phyloP scores from a whole-genome alignment of 2,113 vertebrate species.

The Erpornis zantholeuca region DNA sequence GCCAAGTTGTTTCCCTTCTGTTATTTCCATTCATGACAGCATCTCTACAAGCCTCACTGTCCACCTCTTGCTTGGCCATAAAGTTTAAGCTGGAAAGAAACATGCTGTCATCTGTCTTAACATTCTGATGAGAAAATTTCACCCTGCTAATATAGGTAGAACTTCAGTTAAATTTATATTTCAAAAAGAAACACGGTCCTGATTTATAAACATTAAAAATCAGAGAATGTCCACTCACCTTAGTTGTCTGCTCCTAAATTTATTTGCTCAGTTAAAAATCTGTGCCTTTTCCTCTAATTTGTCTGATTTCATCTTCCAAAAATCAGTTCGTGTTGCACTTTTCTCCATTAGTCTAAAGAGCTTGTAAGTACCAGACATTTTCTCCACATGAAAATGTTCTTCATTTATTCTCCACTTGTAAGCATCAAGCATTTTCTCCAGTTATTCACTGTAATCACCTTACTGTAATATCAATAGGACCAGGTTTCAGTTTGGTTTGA shows the following conservation, averaged over 20 bases:
- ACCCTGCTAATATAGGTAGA: neutral
- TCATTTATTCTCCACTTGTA: too few species aligned
- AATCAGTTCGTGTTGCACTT: neutral
- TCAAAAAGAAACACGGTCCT: neutral
- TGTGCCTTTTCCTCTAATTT: neutral
- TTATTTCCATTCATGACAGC: neutral
- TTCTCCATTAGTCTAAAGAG: neutral
- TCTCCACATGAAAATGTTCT: neutral
- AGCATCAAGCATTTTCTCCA: neutral
- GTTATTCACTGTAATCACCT: neutral
- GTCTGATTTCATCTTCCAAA: neutral
- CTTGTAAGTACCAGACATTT: neutral
- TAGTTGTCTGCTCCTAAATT: neutral
- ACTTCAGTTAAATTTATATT: neutral
- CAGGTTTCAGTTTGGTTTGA: neutral
- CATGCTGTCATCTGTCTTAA: neutral
- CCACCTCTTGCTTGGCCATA: neutral
- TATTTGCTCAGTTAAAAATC: neutral
- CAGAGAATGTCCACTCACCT: neutral
- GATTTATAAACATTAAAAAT: neutral
- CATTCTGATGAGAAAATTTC: neutral
- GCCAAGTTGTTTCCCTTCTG: neutral
- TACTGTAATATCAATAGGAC: neutral
- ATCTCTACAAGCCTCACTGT: neutral
- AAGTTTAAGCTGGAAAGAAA: neutral